These are phyloP conservation scores for Thymallus thymallus DNA, from an alignment of 2,113 vertebrate species.

Conservation along the genomic window DNA sequence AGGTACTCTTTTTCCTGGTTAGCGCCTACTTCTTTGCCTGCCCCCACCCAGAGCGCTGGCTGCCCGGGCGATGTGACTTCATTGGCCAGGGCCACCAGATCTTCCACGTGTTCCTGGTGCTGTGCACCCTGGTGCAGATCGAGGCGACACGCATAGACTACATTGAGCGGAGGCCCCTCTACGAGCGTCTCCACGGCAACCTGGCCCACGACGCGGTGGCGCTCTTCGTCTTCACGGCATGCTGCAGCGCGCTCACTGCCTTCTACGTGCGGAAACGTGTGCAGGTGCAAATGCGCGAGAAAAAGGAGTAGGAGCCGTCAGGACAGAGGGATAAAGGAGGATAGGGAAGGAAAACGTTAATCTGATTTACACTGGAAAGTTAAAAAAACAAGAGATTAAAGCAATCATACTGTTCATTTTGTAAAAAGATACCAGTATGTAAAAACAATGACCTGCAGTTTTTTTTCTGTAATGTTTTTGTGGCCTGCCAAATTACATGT, in stretches of 20 bases:
- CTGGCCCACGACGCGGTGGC: conserved; percentile 80
- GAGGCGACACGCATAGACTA: conserved; percentile 90
- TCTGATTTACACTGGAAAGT: conserved; percentile 37
- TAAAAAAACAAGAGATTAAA: conserved; percentile 30
- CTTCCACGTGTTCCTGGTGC: conserved; percentile 88
- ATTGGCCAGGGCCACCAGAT: conserved; percentile 94
- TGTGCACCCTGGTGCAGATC: conserved; percentile 90
- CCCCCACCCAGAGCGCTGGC: conserved; percentile 89
- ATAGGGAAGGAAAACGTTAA: neutral
- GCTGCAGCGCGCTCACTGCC: conserved; percentile 84
- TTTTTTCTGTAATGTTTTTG: conserved; percentile 35
- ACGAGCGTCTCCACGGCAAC: conserved; percentile 80
- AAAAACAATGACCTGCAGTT: conserved; percentile 45
- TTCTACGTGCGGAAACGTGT: conserved; percentile 81
- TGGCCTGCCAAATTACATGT: conserved; percentile 66
- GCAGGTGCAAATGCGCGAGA: conserved; percentile 71
- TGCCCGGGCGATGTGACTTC: conserved; percentile 87
- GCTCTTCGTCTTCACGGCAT: conserved; percentile 82
- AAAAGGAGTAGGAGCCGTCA: conserved; percentile 71
- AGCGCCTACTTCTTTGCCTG: conserved; percentile 90
- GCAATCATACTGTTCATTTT: conserved; percentile 39
- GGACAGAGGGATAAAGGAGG: neutral
- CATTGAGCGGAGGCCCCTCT: conserved; percentile 76
- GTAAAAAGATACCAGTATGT: conserved; percentile 41
- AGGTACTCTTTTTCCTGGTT: conserved; percentile 88